phyloP scores from a whole-genome alignment of 2,888 invertebrate genomes.

The Orchesellides sinensis region DNA sequence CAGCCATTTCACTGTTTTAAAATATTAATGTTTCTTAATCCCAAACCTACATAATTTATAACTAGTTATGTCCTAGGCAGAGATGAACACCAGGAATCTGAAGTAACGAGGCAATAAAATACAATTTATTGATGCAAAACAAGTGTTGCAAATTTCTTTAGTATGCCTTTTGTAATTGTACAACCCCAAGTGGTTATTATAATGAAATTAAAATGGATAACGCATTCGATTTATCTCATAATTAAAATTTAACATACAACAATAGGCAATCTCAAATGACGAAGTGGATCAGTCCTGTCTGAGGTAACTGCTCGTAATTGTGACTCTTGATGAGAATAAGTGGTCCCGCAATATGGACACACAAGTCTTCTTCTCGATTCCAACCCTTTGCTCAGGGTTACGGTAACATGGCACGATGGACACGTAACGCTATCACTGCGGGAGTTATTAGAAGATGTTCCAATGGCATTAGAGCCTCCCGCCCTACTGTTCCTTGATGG shows the following conservation, averaged over 20 bases:
- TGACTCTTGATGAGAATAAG: conserved; percentile 73
- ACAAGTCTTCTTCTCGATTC: conserved; percentile 74
- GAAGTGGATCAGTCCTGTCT: conserved; percentile 75
- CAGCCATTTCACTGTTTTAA: no score
- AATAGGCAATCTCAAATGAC: conserved; percentile 76
- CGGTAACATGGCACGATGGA: conserved; percentile 75
- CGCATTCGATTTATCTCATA: no score
- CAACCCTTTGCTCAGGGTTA: conserved; percentile 75
- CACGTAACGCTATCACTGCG: conserved; percentile 75
- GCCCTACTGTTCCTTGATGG: conserved; percentile 4
- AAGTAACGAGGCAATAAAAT: no score
- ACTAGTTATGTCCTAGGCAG: no score
- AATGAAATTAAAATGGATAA: no score
- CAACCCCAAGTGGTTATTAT: no score
- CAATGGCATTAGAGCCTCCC: conserved; percentile 28
- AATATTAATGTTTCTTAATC: no score
- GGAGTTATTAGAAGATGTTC: conserved; percentile 72
- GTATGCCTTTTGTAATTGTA: no score
- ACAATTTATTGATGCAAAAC: no score
- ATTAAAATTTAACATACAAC: conserved; percentile 76
- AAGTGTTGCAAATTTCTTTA: no score
- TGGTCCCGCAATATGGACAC: conserved; percentile 76
- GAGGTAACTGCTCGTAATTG: conserved; percentile 75
- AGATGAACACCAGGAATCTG: no score
- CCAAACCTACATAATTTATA: no score